Percentiles rank a stretch among this genome's conserved stretches.
phyloP scores from a whole-genome alignment of 2,888 invertebrate species.

The Bombylius discolor region DNA sequence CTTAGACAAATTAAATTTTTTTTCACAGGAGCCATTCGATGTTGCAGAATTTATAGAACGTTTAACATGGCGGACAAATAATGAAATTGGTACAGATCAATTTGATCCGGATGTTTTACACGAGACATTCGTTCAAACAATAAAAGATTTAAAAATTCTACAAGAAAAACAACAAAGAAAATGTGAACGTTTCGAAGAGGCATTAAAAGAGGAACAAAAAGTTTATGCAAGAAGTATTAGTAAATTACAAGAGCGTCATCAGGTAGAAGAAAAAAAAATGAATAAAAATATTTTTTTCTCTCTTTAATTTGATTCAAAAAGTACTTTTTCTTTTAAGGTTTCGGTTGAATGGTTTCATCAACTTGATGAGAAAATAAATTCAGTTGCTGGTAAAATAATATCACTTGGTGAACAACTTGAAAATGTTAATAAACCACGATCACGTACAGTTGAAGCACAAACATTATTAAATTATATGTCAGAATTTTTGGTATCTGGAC shows the following conservation, averaged over 20 bases:
- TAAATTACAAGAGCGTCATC: constrained; percentile 74
- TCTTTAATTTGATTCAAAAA: neutral
- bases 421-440: constrained; percentile 87
- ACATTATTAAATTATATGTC: constrained; percentile 83
- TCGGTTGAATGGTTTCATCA: constrained; percentile 82
- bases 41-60: constrained; percentile 95
- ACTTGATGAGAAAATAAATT: constrained; percentile 88
- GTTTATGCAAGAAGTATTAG: constrained; percentile 66
- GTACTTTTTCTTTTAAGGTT: constrained; percentile 39
- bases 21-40: constrained; percentile 83
- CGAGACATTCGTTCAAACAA: constrained; percentile 85
- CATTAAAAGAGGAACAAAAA: constrained; percentile 75
- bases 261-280: constrained; percentile 40
- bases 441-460: constrained; percentile 89
- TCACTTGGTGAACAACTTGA: constrained; percentile 98
- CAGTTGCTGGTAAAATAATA: constrained; percentile 92
- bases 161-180: constrained; percentile 78
- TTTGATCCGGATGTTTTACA: constrained; percentile 82
- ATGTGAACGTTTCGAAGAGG: constrained; percentile 68
- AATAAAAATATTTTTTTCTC: neutral
- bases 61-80: constrained; percentile 85
- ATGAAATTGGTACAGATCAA: constrained; percentile 52
- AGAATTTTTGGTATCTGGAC: constrained; percentile 79
- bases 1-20: too few relatives aligned
- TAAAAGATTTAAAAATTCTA: constrained; percentile 62